phyloP scores from a whole-genome alignment of 2,888 invertebrate genomes.

The Drosophila anceps region DNA sequence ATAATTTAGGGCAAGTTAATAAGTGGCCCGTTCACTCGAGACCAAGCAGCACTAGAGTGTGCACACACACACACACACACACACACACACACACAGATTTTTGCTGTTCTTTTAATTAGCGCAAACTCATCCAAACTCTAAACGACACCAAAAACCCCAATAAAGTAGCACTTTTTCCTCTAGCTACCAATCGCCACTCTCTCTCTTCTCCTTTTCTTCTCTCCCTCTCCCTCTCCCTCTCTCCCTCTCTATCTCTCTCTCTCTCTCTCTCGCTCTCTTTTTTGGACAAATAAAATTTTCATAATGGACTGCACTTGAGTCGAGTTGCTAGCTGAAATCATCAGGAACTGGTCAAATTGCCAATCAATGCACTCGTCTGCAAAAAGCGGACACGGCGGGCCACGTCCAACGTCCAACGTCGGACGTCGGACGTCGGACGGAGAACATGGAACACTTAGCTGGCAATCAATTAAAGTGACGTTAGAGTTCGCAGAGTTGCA shows the following conservation, averaged over 20 bases:
- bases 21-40: slow-evolving; percentile 40
- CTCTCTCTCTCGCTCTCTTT: background rate
- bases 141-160: slow-evolving; percentile 32
- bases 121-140: slow-evolving; percentile 43
- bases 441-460: slow-evolving; percentile 32
- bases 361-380: slow-evolving; percentile 56
- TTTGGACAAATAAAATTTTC: slow-evolving; percentile 41
- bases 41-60: background rate
- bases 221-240: background rate
- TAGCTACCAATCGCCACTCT: background rate
- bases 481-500: slow-evolving; percentile 27
- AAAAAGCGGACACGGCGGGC: slow-evolving; percentile 1
- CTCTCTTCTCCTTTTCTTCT: background rate
- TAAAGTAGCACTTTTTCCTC: slow-evolving; percentile 24
- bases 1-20: slow-evolving; percentile 62
- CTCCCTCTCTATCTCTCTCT: background rate
- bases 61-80: background rate
- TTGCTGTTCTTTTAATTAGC: slow-evolving; percentile 67
- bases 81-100: slow-evolving; percentile 11
- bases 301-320: slow-evolving; percentile 57
- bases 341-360: slow-evolving; percentile 54
- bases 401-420: too few relatives aligned
- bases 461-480: slow-evolving; percentile 58
- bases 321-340: slow-evolving; percentile 31
- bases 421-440: too few relatives aligned